phyloP scores from a whole-genome alignment of 2,888 invertebrate species.

The Nezara viridula region DNA sequence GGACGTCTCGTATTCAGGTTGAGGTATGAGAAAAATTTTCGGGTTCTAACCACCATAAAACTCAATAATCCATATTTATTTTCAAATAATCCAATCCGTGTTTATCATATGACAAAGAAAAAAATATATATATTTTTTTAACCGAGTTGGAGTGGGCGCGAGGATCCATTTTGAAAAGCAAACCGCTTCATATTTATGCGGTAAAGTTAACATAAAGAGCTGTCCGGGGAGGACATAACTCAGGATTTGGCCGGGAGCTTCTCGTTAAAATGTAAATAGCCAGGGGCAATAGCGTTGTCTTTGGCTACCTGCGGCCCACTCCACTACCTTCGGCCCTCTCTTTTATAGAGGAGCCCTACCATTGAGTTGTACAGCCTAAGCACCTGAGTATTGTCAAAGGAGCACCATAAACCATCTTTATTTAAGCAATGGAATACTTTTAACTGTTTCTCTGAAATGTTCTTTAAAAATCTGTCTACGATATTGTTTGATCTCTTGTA shows the following conservation, averaged over 20 bases:
- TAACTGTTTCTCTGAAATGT: too few species aligned
- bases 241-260: slow-evolving; percentile 62
- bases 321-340: not conserved
- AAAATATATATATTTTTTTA: not conserved
- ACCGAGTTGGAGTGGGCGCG: slow-evolving; percentile 18
- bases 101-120: slow-evolving; percentile 49
- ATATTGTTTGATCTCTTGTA: too few species aligned
- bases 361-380: not conserved
- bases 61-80: slow-evolving; percentile 49
- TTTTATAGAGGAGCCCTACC: not conserved
- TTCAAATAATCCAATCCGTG: slow-evolving; percentile 40
- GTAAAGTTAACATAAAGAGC: slow-evolving; percentile 57
- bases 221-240: slow-evolving; percentile 58
- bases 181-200: slow-evolving; percentile 56
- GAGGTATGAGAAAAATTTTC: not conserved
- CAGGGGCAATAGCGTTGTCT: slow-evolving; percentile 33
- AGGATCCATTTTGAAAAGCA: slow-evolving; percentile 54
- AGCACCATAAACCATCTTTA: not conserved
- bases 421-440: not conserved
- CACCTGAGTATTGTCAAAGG: not conserved
- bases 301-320: slow-evolving; percentile 40
- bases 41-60: slow-evolving; percentile 23
- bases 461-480: too few species aligned
- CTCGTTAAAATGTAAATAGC: slow-evolving; percentile 63
- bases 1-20: not conserved